Evolutionary conservation across 2,888 invertebrate species (phyloP).

Genomic region (Scaptomyza parva): DNA sequence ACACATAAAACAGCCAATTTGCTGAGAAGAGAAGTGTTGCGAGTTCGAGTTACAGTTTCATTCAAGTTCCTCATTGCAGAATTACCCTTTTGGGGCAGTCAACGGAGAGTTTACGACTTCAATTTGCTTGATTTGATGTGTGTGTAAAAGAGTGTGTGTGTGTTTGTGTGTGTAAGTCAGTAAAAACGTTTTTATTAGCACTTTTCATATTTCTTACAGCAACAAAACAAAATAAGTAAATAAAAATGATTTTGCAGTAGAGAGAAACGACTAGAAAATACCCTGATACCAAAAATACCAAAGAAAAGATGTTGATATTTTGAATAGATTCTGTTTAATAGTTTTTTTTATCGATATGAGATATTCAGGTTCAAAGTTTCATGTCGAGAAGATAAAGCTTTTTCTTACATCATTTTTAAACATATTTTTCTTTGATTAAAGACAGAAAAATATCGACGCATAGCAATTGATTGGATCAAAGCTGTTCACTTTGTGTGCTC

Average conservation of each 20-base stretch:
- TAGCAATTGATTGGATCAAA: slow-evolving; percentile 18
- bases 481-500: slow-evolving; percentile 3
- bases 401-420: too few species aligned
- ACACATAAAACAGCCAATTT: slow-evolving; percentile 68
- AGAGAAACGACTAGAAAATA: not conserved
- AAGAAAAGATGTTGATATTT: too few species aligned
- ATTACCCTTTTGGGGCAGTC: slow-evolving; percentile 23
- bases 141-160: not conserved
- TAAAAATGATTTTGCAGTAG: not conserved
- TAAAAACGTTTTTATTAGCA: slow-evolving; percentile 66
- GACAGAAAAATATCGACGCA: not conserved
- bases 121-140: slow-evolving; percentile 51
- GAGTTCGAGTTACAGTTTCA: slow-evolving; percentile 9
- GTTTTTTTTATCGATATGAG: too few species aligned
- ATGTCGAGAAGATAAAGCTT: too few species aligned
- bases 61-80: not conserved
- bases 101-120: slow-evolving; percentile 58
- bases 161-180: slow-evolving; percentile 24
- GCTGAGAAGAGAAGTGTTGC: slow-evolving; percentile 3
- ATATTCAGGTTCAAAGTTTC: too few species aligned
- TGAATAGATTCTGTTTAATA: too few species aligned
- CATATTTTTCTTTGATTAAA: too few species aligned
- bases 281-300: too few species aligned
- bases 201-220: slow-evolving; percentile 64
- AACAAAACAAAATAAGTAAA: slow-evolving; percentile 6